These are phyloP conservation scores for Excalfactoria chinensis DNA, from an alignment of 2,113 vertebrate species.

Conservation along the genomic window DNA sequence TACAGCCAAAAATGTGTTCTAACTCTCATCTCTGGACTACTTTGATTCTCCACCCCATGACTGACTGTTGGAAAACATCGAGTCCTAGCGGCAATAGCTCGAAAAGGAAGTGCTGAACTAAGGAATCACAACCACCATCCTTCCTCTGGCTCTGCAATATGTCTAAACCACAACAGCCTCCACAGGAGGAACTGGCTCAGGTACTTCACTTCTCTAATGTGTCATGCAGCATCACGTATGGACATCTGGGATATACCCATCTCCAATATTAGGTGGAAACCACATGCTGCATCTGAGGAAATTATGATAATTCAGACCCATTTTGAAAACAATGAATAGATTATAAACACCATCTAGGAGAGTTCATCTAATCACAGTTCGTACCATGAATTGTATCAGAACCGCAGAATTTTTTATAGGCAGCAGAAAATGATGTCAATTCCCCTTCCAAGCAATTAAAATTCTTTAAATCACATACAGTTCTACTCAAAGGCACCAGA, in stretches of 20 bases:
- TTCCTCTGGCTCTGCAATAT: not conserved
- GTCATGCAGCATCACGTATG: not conserved
- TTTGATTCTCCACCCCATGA: not conserved
- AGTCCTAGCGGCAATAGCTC: not conserved
- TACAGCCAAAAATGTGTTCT: not conserved
- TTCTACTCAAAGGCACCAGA: not conserved
- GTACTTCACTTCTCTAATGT: not conserved
- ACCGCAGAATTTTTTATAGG: not conserved
- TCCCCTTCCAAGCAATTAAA: not conserved
- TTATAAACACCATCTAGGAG: not conserved
- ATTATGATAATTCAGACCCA: not conserved
- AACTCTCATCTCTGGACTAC: not conserved
- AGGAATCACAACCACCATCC: not conserved
- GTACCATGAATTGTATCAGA: not conserved
- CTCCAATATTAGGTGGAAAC: not conserved
- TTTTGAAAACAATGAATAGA: not conserved
- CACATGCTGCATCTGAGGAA: not conserved
- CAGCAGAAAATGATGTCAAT: not conserved
- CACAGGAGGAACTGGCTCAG: not conserved
- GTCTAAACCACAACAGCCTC: not conserved
- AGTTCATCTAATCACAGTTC: not conserved
- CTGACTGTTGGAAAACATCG: not conserved
- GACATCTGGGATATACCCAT: accelerated
- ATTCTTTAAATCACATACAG: not conserved
- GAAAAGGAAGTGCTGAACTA: not conserved